These are phyloP conservation scores for Brachynemurus nebulosus DNA, from an alignment of 2,888 invertebrate species.

Conservation along the genomic window DNA sequence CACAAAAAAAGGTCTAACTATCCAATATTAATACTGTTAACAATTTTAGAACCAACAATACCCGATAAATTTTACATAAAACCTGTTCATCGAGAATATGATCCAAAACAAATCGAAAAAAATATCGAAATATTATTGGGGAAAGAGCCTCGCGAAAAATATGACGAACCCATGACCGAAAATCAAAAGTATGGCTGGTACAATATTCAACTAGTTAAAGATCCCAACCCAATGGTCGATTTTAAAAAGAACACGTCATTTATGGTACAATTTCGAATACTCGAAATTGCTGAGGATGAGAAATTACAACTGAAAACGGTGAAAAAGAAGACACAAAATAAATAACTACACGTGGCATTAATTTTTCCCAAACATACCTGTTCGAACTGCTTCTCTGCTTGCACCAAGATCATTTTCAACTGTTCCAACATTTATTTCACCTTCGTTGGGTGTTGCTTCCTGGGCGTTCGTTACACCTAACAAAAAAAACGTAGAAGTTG, in stretches of 20 bases:
- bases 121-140: constrained; percentile 24
- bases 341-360: background rate
- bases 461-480: constrained; percentile 34
- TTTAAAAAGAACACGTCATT: constrained; percentile 36
- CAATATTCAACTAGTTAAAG: constrained; percentile 25
- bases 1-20: no score
- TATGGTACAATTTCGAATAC: constrained; percentile 33
- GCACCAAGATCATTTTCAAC: constrained; percentile 71
- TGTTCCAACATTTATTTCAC: constrained; percentile 41
- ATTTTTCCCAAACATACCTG: constrained; percentile 43
- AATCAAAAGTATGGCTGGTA: constrained; percentile 36
- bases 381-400: constrained; percentile 76
- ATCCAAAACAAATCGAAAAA: constrained; percentile 21
- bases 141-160: constrained; percentile 25
- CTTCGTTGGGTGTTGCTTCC: constrained; percentile 32
- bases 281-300: constrained; percentile 29
- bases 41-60: constrained; percentile 24
- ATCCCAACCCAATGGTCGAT: constrained; percentile 22
- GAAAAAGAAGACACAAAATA: background rate
- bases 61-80: constrained; percentile 27
- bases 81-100: constrained; percentile 15
- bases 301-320: constrained; percentile 6
- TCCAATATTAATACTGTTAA: background rate
- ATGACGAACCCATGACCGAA: constrained; percentile 26
- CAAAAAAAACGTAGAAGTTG: no score